Evolutionary conservation across 2,797 vertebrate species (phyloP), one percentile per base, ranked within the genome.

Genomic region (Sternarchorhynchus goeldii): DNA sequence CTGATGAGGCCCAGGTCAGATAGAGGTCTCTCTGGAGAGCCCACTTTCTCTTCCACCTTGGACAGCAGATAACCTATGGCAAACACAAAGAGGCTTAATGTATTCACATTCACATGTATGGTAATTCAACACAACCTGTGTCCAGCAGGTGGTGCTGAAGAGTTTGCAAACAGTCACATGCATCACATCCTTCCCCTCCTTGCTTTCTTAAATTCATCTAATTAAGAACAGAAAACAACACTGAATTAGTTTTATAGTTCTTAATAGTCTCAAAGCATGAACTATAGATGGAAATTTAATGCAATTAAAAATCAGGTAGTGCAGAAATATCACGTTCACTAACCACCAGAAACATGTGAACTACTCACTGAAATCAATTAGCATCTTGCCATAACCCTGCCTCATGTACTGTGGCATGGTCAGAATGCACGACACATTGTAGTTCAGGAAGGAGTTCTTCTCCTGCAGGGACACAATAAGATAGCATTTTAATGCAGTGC

Each of bases 331-430:
- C 41, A 45, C 45, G 45, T 12, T 50, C 8, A 12, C 1, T 2
- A 50, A 50, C 45, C 45, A 50, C 2, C 21, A n/a, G 6, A 67
- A 6, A 39, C 32, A 50, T 4, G 6, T 25, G 29, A 45, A 25
- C 74, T 25, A 95, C 95, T 94, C 84, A 96, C 95, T 96, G 90
- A 96, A 96, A 83, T 96, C 95, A 6, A 96, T 96, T 59, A 96
- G 94, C 95, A 96, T 96, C 89, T 96, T 96, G 84, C 95, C 95
- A 0, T 94, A 96, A 53, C 95, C 95, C 58, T 96, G 95, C 16
- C 95, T 92, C 95, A 96, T 96, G 81, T 96, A 96, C 72, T 96
- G 95, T 34, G 95, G 95, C 95, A 96, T 96, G 8, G 95, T 96
- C 76, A 96, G 92, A 84, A 96, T 96, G 83, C 95, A 96, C 36